phyloP scores from a whole-genome alignment of 2,113 vertebrate species.

The Hassar affinis region DNA sequence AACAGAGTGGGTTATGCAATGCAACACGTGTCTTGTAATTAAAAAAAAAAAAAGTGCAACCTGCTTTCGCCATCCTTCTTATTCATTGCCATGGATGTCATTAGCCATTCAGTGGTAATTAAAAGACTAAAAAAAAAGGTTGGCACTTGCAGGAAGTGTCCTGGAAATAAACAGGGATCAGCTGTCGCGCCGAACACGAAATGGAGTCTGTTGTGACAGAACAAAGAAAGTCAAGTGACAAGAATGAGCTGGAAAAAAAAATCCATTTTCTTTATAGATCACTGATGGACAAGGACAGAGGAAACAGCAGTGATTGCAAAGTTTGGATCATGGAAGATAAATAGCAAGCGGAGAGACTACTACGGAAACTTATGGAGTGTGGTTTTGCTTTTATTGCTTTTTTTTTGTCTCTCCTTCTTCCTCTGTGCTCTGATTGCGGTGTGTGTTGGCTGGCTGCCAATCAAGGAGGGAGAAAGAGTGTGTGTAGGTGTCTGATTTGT shows the following conservation, averaged over 20 bases:
- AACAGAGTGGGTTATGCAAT: constrained; percentile 47
- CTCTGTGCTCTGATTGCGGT: neutral
- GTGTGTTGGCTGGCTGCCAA: constrained; percentile 38
- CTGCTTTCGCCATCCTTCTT: constrained; percentile 30
- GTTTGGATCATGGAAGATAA: neutral
- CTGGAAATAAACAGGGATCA: constrained; percentile 1
- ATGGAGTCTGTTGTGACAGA: constrained; percentile 28
- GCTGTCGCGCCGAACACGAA: constrained; percentile 19
- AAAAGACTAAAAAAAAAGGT: constrained; percentile 31
- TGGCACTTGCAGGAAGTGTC: neutral
- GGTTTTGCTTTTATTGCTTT: neutral
- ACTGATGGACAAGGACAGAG: constrained; percentile 32
- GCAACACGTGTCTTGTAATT: constrained; percentile 31
- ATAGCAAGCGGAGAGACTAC: neutral
- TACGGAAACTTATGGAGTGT: neutral
- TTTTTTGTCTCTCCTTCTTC: neutral
- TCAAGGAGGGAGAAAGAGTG: constrained; percentile 11
- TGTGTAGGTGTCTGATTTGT: constrained; percentile 38
- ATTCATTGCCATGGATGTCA: constrained; percentile 29
- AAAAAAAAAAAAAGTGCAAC: neutral
- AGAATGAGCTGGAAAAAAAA: neutral
- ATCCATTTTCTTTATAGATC: neutral
- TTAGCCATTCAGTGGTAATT: constrained; percentile 27
- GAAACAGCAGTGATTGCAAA: constrained; percentile 17
- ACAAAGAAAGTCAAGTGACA: constrained; percentile 1